A percentile compares a stretch with the other conserved stretches of the same genome.
Evolutionary conservation across 2,113 vertebrate genomes (phyloP).

Genomic region (Eretmochelys imbricata): DNA sequence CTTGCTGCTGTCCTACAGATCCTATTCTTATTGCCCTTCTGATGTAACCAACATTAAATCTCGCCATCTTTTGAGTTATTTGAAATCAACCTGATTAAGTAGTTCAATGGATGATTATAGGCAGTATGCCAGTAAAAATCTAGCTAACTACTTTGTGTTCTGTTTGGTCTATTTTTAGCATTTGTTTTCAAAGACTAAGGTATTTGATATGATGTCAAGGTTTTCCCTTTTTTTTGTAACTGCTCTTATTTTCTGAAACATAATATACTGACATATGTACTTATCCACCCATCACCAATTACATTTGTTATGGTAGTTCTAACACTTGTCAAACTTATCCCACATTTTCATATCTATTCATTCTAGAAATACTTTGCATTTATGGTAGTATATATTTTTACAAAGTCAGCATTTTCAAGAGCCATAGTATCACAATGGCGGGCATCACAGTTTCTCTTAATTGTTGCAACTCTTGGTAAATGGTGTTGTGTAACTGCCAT

Average conservation of each 20-base stretch:
- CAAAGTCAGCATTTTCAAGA: not conserved
- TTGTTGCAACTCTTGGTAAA: not conserved
- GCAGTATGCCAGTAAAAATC: not conserved
- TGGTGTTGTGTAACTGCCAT: not conserved
- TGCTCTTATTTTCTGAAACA: not conserved
- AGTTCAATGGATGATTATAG: conserved; percentile 14
- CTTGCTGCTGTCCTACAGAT: not conserved
- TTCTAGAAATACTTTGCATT: not conserved
- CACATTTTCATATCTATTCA: not conserved
- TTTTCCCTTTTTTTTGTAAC: not conserved
- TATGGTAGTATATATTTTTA: not conserved
- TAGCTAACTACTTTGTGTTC: not conserved
- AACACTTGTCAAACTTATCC: not conserved
- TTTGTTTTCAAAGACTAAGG: not conserved
- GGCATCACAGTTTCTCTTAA: not conserved
- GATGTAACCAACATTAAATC: conserved; percentile 25
- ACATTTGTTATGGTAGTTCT: not conserved
- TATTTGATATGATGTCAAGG: not conserved
- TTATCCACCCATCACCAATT: too few species aligned
- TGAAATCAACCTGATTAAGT: conserved; percentile 25
- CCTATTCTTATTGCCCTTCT: not conserved
- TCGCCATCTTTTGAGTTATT: not conserved
- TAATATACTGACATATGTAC: too few species aligned
- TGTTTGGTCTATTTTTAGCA: not conserved
- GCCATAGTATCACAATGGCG: not conserved